These are phyloP conservation scores for Epistrophe grossulariae DNA, from an alignment of 2,888 invertebrate genomes.

Conservation along the genomic window DNA sequence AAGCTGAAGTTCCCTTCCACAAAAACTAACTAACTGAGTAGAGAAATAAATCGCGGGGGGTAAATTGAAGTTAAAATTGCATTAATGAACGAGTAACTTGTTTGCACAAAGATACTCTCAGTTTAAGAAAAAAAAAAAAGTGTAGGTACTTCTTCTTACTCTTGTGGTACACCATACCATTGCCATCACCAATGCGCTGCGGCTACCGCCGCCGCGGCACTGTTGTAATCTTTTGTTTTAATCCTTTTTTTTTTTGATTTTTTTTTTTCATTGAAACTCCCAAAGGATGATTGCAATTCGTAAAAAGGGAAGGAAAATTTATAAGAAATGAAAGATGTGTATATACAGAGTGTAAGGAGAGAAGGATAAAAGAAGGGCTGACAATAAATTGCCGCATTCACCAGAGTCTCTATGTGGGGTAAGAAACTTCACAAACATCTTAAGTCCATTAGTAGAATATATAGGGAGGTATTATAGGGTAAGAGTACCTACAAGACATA, in stretches of 20 bases:
- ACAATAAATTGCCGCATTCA: slow-evolving; percentile 66
- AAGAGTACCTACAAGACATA: slow-evolving; percentile 30
- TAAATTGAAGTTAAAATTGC: slow-evolving; percentile 71
- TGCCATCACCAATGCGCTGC: not conserved
- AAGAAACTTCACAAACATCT: slow-evolving; percentile 71
- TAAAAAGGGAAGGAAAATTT: slow-evolving; percentile 14
- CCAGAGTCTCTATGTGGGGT: slow-evolving; percentile 25
- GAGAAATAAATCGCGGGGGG: not conserved
- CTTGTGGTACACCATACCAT: slow-evolving; percentile 27
- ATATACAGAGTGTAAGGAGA: not conserved
- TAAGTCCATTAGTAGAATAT: slow-evolving; percentile 66
- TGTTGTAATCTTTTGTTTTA: slow-evolving; percentile 42
- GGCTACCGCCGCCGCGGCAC: not conserved
- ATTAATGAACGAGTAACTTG: slow-evolving; percentile 74
- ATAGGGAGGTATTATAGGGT: slow-evolving; percentile 39
- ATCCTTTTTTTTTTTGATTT: slow-evolving; percentile 25
- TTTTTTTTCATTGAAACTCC: slow-evolving; percentile 56
- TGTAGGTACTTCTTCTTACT: slow-evolving; percentile 22
- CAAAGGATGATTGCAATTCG: slow-evolving; percentile 65
- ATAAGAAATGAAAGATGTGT: slow-evolving; percentile 1
- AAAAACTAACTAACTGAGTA: not conserved
- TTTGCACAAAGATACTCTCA: slow-evolving; percentile 45
- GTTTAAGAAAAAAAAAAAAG: not conserved
- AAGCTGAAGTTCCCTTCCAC: not conserved
- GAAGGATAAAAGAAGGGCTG: slow-evolving; percentile 16